Evolutionary conservation across 2,113 vertebrate species (phyloP), one percentile per base, ranked within the genome.

Genomic region (Pollachius pollachius): DNA sequence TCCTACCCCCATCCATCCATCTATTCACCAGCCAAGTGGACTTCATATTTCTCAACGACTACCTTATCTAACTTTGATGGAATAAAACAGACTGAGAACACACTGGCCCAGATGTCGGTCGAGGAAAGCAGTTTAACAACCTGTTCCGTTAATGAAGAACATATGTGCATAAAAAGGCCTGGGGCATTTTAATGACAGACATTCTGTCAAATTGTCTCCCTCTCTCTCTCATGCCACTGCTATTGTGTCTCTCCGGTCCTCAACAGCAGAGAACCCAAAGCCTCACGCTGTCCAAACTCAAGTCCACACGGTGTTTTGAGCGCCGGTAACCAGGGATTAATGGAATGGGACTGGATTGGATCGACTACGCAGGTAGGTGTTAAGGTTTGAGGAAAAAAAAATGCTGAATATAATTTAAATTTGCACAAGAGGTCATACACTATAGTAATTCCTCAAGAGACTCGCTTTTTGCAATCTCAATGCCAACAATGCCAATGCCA

Each of bases 151-250:
- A 86, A 88, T 89, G 74, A 89, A 89, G 88, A 79, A 88, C 84
- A 82, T 82, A 86, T 80, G 79, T 74, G 76, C 63, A 79, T 68
- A 82, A 83, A 84, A 76, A 77, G 78, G 79, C 68, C 74, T 65
- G 67, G 73, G 76, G 84, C 86, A 84, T 74, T 74, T 87, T 87
- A 86, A 89, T 89, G 84, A 82, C 85, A 62, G 70, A 86, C 78
- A 85, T 80, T 80, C 74, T 80, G 76, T 77, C 74, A 74, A 59
- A 68, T 34, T 84, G 78, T 86, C 70, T 54, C 12, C 3, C 16
- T 54, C 12, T 13, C 16, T 54, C 52, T 54, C 52, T 54, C 30
- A 34, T 34, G 30, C 30, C 52, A 1, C 52, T 54, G 16, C 52
- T 54, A 23, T 34, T 34, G 30, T 34, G 6, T 34, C 30, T 34